Percentiles rank a stretch among this genome's conserved stretches.
Conservation (phyloP, 2,888 invertebrate species). For the Meiosimyza decipiens region DNA sequence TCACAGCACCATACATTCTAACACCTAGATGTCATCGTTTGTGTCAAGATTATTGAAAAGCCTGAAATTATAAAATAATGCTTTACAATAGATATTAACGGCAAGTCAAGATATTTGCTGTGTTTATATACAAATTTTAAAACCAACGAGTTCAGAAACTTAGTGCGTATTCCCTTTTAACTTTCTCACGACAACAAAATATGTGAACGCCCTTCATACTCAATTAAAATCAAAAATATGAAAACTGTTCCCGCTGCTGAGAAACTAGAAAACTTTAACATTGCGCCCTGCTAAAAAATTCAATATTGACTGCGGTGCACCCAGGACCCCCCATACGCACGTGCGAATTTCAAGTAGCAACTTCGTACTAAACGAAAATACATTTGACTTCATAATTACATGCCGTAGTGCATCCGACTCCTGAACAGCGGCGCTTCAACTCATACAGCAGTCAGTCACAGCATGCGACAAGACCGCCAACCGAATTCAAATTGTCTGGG, state of each 20-base stretch:
- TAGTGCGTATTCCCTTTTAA: not conserved
- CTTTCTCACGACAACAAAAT: slow-evolving; percentile 23
- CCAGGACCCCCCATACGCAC: slow-evolving; percentile 58
- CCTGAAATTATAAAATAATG: too few relatives aligned
- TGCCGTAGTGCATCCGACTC: slow-evolving; percentile 38
- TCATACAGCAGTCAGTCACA: slow-evolving; percentile 49
- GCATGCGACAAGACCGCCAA: slow-evolving; percentile 43
- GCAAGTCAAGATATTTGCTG: too few relatives aligned
- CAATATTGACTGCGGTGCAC: slow-evolving; percentile 18
- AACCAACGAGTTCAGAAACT: too few relatives aligned
- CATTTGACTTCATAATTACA: slow-evolving; percentile 54
- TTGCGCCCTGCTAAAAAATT: slow-evolving; percentile 1
- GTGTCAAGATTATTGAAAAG: too few relatives aligned
- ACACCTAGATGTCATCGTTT: too few relatives aligned
- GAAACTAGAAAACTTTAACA: slow-evolving; percentile 40
- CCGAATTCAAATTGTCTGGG: not conserved
- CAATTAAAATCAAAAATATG: not conserved
- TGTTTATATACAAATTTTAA: too few relatives aligned
- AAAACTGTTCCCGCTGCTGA: slow-evolving; percentile 57
- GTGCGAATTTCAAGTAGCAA: slow-evolving; percentile 51
- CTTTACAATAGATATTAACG: too few relatives aligned
- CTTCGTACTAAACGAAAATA: slow-evolving; percentile 32
- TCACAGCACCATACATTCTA: too few relatives aligned
- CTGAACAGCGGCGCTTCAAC: slow-evolving; percentile 25
- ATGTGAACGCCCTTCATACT: not conserved